Percentiles rank a stretch among this genome's conserved stretches.
Conservation (phyloP, 1,140 invertebrate species). For the Formica exsecta region DNA sequence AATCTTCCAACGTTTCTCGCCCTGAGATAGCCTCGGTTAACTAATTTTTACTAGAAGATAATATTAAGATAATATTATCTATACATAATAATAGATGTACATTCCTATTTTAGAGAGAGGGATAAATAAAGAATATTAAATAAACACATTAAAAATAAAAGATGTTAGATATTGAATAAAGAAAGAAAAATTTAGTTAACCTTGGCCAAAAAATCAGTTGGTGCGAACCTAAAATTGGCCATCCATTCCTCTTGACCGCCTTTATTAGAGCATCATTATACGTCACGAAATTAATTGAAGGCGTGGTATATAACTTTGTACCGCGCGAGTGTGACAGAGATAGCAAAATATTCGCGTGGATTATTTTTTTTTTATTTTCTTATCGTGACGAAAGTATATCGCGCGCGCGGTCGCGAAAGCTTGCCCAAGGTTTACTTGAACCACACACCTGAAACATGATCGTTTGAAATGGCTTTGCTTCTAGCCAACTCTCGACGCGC, state of each 20-base stretch:
- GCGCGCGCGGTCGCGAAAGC: constrained; percentile 40
- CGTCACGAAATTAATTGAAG: constrained; percentile 13
- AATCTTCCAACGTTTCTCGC: neutral
- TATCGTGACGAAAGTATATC: neutral
- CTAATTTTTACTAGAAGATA: neutral
- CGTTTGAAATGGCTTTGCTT: constrained; percentile 86
- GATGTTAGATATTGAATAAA: neutral
- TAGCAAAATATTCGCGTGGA: constrained; percentile 15
- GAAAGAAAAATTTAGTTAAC: constrained; percentile 6
- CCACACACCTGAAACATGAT: constrained; percentile 79
- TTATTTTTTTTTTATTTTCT: constrained; percentile 43
- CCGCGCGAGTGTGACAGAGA: neutral
- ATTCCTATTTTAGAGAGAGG: neutral
- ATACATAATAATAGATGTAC: neutral
- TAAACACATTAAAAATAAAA: no score
- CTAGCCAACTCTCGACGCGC: constrained; percentile 84
- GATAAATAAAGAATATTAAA: neutral
- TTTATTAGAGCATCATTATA: neutral
- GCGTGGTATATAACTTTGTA: neutral
- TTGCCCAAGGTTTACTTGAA: constrained; percentile 11
- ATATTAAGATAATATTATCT: no score
- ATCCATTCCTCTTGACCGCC: neutral
- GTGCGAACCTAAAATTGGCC: constrained; percentile 8
- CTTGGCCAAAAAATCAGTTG: neutral
- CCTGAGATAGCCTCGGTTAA: neutral